Evolutionary conservation across 1,140 invertebrate genomes (phyloP), one percentile per base, ranked within the genome.

Genomic region (Penaeus vannamei): DNA sequence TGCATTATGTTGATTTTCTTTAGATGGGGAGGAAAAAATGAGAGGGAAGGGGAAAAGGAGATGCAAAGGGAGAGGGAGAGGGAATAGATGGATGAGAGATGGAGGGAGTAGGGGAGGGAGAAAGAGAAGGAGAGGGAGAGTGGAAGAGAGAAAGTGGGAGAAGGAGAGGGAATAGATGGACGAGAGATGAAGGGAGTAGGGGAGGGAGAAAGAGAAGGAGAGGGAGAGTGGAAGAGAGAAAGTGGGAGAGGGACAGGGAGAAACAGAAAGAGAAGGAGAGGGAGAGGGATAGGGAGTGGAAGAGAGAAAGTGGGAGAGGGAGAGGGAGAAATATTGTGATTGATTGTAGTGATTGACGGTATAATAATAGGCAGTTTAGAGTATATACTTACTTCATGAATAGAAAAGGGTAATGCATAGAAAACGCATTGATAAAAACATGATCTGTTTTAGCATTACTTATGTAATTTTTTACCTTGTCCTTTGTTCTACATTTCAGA

Each of bases 51-150:
- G 17, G 23, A 23, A 4, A 32, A n/a, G 14, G 23, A 72, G 20
- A 69, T n/a, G n/a, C n/a, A 23, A 32, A 84, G 62, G 66, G 59
- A 64, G 26, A 42, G 19, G n/a, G 26, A 66, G 83, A 84, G 83
- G 46, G 29, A 84, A 26, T 20, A n/a, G 66, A 29, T 66, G 62
- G 66, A 29, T 42, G 62, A 32, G 59, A 22, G 83, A 84, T 1
- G 61, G 82, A 66, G 32, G 29, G 62, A 84, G 83, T 42, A 32
- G 32, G 59, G 8, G 81, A 61, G 14, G 19, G 66, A 72, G 66
- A 29, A n/a, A 2, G 17, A 72, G n/a, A 32, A 23, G 4, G 32
- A 23, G 8, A 69, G 22, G 23, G 32, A 23, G 22, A 72, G 66
- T 29, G 23, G 66, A 4, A 32, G 32, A 29, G 23, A 72, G 20